phyloP scores from a whole-genome alignment of 2,113 vertebrate genomes.

The Castor canadensis region DNA sequence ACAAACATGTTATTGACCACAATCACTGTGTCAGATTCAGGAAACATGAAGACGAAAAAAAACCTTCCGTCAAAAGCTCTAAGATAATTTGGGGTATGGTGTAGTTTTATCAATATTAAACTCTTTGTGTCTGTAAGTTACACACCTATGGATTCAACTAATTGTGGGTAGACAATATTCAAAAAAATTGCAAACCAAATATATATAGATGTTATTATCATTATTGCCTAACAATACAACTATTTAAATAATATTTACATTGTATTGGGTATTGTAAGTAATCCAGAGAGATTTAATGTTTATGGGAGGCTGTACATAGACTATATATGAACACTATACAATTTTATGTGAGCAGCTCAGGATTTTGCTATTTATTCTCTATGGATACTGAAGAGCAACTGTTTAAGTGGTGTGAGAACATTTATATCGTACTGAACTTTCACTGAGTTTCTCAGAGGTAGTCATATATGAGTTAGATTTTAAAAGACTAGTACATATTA shows the following conservation, averaged over 20 bases:
- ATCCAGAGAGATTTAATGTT: not conserved
- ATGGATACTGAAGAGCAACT: not conserved
- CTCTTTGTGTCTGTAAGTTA: not conserved
- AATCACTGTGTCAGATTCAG: not conserved
- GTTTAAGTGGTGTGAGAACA: not conserved
- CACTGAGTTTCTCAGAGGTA: not conserved
- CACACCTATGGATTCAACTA: not conserved
- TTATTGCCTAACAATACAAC: not conserved
- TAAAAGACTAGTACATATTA: not conserved
- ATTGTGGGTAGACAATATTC: not conserved
- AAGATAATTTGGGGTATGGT: not conserved
- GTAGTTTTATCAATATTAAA: not conserved
- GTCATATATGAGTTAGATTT: not conserved
- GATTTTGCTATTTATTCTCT: not conserved
- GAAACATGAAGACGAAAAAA: not conserved
- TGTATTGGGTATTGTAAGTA: not conserved
- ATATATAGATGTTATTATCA: too few species aligned
- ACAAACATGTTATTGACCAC: not conserved
- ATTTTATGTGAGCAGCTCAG: not conserved
- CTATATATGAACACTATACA: not conserved
- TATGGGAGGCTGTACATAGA: too few species aligned
- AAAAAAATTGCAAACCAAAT: too few species aligned
- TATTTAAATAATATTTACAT: not conserved
- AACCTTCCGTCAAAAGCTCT: not conserved
- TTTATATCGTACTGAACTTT: not conserved